Percentiles rank a stretch among this genome's conserved stretches.
These are phyloP conservation scores for Dryas iulia DNA, from an alignment of 1,140 invertebrate genomes.

Conservation along the genomic window DNA sequence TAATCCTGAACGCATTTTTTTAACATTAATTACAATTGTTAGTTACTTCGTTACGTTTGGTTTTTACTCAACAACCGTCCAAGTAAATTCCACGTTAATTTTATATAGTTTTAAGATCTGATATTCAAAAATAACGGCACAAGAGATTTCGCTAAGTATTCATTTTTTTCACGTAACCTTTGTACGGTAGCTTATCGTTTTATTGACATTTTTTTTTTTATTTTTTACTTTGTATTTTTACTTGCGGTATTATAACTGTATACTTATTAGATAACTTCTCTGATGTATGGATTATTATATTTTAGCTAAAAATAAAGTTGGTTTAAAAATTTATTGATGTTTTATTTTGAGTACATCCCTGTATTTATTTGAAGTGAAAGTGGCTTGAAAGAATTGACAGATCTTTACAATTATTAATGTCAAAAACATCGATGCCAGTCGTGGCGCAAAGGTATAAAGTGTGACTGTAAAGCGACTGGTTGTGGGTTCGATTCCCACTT, in stretches of 20 bases:
- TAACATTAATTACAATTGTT: conserved; percentile 24
- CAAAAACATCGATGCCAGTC: no score
- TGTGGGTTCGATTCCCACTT: no score
- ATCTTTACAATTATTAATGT: no score
- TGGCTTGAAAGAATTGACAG: no score
- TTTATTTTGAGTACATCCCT: conserved; percentile 58
- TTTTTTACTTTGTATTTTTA: conserved; percentile 29
- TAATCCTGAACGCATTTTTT: conserved; percentile 24
- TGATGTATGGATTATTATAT: conserved; percentile 80
- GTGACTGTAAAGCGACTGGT: no score
- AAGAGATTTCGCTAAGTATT: conserved; percentile 48
- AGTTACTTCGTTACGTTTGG: conserved; percentile 35
- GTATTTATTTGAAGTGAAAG: no score
- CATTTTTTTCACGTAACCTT: background rate
- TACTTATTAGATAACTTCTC: conserved; percentile 74
- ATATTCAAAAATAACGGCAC: conserved; percentile 46
- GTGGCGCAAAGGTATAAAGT: no score
- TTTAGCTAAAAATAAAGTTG: conserved; percentile 80
- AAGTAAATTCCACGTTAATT: conserved; percentile 45
- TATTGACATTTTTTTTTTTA: conserved; percentile 52
- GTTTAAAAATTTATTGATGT: conserved; percentile 68
- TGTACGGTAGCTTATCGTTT: conserved; percentile 54
- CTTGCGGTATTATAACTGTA: conserved; percentile 68
- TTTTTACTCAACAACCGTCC: conserved; percentile 61
- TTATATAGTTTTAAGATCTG: conserved; percentile 50